Base-by-base conservation (phyloP, 2,113 vertebrate genomes). In the Cyprinodon brontotheroides region DNA sequence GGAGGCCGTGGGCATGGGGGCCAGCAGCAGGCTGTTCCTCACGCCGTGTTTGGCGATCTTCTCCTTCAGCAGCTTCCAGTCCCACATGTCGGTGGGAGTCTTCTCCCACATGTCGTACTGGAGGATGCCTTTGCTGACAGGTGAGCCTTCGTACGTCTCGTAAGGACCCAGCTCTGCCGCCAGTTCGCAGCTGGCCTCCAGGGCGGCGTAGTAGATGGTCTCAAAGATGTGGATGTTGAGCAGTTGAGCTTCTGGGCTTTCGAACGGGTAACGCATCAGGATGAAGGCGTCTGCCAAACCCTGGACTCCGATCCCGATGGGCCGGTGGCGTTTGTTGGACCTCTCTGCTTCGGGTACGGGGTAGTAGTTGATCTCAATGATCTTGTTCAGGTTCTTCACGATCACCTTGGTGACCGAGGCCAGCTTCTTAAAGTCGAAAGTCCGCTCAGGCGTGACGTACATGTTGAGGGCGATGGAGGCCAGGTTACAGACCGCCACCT, bases 71-170 rank as follows among this genome's bases (percentile, higher is more conserved):
- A 88, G 80, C 20, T 92, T 93, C 98, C 98, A 99, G 92, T 99
- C 96, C 94, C 94, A 96, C 0, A 99, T 93, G 13, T 95, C 94
- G 0, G 97, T 97, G 0, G 98, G 97, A 4, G 89, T 96, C 81
- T 94, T 94, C 0, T 95, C 92, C 98, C 98, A 99, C 98, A 99
- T 99, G 89, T 99, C 97, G 8, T 97, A 96, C 92, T 99, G 98
- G 14, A 99, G 95, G 79, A 98, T 87, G n/a, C 98, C 98, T 83
- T 87, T 96, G 94, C 98, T 99, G 87, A 98, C 96, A 0, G 98
- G 98, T 15, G 86, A 97, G n/a, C 98, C 98, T 29, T 89, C 11
- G 1, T 98, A 99, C 0, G 96, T 98, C 14, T 97, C 94, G 0
- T 99, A 99, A 0, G 97, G 92, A 0, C 97, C 98, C 0, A 91